Conservation (phyloP, 2,888 invertebrate species). For the Nyleta sp. region DNA sequence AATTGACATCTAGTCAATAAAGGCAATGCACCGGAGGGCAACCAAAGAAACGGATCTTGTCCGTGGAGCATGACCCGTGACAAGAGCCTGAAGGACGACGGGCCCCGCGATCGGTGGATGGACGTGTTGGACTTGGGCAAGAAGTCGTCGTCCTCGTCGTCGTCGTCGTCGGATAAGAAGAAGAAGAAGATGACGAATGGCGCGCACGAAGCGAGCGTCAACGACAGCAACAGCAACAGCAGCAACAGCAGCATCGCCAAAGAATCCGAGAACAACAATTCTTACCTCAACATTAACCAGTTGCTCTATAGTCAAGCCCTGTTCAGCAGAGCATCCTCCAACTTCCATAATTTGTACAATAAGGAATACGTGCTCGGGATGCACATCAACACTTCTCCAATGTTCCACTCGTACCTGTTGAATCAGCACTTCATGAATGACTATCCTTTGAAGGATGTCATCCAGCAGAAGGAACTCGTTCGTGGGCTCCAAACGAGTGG, state of each 20-base stretch:
- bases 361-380: slow-evolving; percentile 74
- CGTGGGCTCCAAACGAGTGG: slow-evolving; percentile 88
- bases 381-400: slow-evolving; percentile 78
- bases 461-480: slow-evolving; percentile 86
- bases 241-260: slow-evolving; percentile 69
- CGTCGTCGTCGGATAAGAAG: too few species aligned
- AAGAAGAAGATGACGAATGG: slow-evolving; percentile 68
- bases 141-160: slow-evolving; percentile 85
- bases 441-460: slow-evolving; percentile 84
- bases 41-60: slow-evolving; percentile 79
- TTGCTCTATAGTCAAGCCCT: slow-evolving; percentile 85
- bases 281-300: slow-evolving; percentile 81
- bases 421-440: slow-evolving; percentile 88
- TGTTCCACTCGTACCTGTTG: slow-evolving; percentile 86
- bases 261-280: slow-evolving; percentile 77
- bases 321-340: slow-evolving; percentile 67
- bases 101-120: slow-evolving; percentile 89
- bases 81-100: slow-evolving; percentile 73
- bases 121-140: slow-evolving; percentile 93
- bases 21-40: slow-evolving; percentile 70
- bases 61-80: slow-evolving; percentile 74
- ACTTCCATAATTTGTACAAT: slow-evolving; percentile 77
- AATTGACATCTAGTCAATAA: slow-evolving; percentile 80
- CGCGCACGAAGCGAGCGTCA: slow-evolving; percentile 56
- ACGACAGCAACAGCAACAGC: slow-evolving; percentile 68